These are phyloP conservation scores for Campylomormyrus tamandua DNA, from an alignment of 2,113 vertebrate species.

Conservation along the genomic window DNA sequence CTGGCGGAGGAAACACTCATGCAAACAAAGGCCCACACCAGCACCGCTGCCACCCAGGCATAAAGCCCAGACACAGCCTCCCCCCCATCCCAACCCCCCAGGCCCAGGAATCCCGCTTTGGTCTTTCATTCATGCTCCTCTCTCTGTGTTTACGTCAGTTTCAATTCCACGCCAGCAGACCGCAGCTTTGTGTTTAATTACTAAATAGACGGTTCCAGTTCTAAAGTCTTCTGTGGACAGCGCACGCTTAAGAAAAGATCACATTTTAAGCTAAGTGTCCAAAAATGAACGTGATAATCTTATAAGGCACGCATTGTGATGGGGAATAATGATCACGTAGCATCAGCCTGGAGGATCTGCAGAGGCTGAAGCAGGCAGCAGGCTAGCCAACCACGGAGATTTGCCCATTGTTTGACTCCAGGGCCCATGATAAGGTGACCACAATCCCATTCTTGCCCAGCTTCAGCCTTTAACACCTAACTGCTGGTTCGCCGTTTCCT, in stretches of 20 bases:
- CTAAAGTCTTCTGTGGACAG: background rate
- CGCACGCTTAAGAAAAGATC: background rate
- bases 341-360: background rate
- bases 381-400: background rate
- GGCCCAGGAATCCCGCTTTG: background rate
- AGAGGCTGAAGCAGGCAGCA: background rate
- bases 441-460: background rate
- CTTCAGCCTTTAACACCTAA: background rate
- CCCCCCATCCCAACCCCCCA: background rate
- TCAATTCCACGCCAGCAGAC: background rate
- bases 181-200: background rate
- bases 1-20: slow-evolving; percentile 24
- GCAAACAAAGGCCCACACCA: slow-evolving; percentile 34
- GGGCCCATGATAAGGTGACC: background rate
- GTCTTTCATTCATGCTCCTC: slow-evolving; percentile 2
- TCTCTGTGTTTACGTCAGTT: background rate
- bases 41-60: slow-evolving; percentile 19
- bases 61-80: slow-evolving; percentile 12
- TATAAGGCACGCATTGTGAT: background rate
- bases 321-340: background rate
- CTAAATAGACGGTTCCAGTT: background rate
- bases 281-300: background rate
- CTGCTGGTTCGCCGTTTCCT: background rate
- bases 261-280: background rate
- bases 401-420: background rate